These are phyloP conservation scores for Cichladusa arquata DNA, from an alignment of 2,113 vertebrate species.

Conservation along the genomic window DNA sequence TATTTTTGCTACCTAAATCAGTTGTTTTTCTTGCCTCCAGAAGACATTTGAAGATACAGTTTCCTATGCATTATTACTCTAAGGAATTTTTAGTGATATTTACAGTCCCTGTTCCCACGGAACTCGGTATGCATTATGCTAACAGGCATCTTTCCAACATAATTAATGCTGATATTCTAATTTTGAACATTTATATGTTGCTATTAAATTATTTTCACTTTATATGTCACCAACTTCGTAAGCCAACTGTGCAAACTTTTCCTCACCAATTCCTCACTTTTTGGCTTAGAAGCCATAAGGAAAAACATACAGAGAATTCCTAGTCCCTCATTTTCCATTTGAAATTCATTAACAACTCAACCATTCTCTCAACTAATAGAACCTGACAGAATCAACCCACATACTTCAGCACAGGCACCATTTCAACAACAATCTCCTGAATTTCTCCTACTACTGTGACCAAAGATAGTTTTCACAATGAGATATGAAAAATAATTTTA, in stretches of 20 bases:
- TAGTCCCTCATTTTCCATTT: background rate
- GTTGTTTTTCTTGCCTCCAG: background rate
- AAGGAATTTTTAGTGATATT: background rate
- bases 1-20: background rate
- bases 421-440: background rate
- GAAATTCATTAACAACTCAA: background rate
- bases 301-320: background rate
- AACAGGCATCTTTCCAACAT: background rate
- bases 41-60: accelerated
- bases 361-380: background rate
- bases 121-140: background rate
- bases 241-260: background rate
- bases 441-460: background rate
- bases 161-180: background rate
- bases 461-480: background rate
- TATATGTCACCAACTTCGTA: background rate
- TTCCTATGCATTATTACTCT: background rate
- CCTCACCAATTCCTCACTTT: background rate
- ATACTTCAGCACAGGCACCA: background rate
- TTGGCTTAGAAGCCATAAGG: background rate
- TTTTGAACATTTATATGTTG: background rate
- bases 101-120: background rate
- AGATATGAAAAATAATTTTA: background rate
- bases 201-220: background rate
- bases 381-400: background rate